Conservation (phyloP, 2,888 invertebrate genomes). For the Himalopsyche anomala region DNA sequence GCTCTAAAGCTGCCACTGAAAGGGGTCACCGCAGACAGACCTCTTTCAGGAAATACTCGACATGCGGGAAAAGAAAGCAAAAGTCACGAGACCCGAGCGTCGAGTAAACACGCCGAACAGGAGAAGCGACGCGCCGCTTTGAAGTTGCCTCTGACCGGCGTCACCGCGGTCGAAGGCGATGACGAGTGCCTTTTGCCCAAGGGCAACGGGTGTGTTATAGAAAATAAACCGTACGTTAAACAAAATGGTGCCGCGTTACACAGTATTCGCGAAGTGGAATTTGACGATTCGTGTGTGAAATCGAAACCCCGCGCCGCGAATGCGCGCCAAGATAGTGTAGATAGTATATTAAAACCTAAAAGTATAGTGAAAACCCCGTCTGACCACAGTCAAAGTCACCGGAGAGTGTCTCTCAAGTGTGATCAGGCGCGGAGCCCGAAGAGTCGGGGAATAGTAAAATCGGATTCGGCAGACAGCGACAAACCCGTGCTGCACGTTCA, state of each 20-base stretch:
- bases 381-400: conserved; percentile 60
- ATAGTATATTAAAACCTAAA: conserved; percentile 60
- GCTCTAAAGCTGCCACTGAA: conserved; percentile 1
- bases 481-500: conserved; percentile 77
- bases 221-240: conserved; percentile 14
- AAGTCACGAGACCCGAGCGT: background rate
- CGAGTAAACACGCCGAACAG: background rate
- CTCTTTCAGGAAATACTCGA: background rate
- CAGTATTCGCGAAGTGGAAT: conserved; percentile 59
- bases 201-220: conserved; percentile 52
- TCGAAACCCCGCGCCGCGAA: conserved; percentile 46
- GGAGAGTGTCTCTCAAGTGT: conserved; percentile 67
- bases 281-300: conserved; percentile 48
- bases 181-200: conserved; percentile 50
- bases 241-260: conserved; percentile 46
- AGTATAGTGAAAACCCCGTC: conserved; percentile 67
- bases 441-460: conserved; percentile 66
- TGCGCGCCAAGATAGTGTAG: conserved; percentile 17
- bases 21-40: conserved; percentile 8
- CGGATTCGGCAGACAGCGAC: conserved; percentile 67
- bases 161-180: conserved; percentile 23
- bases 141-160: conserved; percentile 45
- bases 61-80: background rate
- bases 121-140: conserved; percentile 55
- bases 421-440: conserved; percentile 67